phyloP scores from a whole-genome alignment of 2,888 invertebrate species.

The Erebia palarica region DNA sequence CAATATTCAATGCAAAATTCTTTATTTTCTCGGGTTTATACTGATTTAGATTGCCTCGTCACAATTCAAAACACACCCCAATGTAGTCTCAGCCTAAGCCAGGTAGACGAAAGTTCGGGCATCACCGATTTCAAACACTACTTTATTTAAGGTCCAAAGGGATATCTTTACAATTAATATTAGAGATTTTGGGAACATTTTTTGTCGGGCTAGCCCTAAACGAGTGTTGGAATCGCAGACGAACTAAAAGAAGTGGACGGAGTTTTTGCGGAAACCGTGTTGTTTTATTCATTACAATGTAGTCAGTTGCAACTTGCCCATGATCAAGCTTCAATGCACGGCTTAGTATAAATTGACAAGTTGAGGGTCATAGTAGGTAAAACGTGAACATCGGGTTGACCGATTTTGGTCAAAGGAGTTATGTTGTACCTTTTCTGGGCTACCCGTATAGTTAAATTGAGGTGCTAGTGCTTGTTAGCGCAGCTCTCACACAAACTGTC shows the following conservation, averaged over 20 bases:
- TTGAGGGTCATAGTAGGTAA: no score
- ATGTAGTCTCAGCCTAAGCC: conserved; percentile 43
- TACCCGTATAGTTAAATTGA: no score
- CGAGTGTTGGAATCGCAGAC: conserved; percentile 30
- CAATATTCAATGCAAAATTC: no score
- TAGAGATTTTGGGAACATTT: conserved; percentile 45
- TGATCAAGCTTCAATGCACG: background rate
- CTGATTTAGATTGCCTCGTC: background rate
- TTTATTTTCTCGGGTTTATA: no score
- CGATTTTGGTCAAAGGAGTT: no score
- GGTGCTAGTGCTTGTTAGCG: no score
- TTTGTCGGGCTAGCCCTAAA: conserved; percentile 44
- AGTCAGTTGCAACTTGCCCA: background rate
- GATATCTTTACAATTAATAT: conserved; percentile 53
- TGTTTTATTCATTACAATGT: background rate
- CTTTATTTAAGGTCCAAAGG: conserved; percentile 60
- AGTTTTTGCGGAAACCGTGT: background rate
- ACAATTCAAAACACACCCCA: background rate
- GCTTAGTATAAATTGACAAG: background rate
- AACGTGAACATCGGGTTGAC: no score
- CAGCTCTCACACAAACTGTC: no score
- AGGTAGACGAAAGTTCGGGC: conserved; percentile 60
- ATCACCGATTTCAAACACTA: conserved; percentile 55
- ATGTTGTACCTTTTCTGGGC: no score
- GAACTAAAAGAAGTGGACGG: background rate